These are phyloP conservation scores for Probosciger aterrimus DNA, from an alignment of 2,113 vertebrate species.

Conservation along the genomic window DNA sequence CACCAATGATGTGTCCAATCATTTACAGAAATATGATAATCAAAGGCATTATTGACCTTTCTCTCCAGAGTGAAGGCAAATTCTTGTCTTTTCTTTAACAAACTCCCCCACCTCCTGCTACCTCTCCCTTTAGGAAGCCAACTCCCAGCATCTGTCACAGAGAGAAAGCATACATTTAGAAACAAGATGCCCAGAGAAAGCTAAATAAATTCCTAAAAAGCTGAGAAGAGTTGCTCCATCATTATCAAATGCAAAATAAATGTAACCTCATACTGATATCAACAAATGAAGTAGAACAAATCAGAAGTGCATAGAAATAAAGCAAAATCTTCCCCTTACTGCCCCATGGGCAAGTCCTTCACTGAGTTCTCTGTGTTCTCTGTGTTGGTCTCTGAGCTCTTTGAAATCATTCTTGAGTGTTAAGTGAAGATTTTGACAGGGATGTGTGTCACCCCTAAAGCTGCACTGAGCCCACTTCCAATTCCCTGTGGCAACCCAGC, in stretches of 20 bases:
- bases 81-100: not conserved
- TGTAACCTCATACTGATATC: not conserved
- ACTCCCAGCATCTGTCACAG: not conserved
- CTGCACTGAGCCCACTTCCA: not conserved
- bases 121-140: not conserved
- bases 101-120: not conserved
- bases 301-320: not conserved
- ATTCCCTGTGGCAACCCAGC: not conserved
- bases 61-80: not conserved
- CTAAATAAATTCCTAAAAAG: not conserved
- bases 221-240: not conserved
- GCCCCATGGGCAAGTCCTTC: not conserved
- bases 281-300: not conserved
- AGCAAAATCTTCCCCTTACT: not conserved
- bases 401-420: not conserved
- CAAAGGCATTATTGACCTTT: not conserved
- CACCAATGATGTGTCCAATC: not conserved
- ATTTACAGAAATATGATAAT: not conserved
- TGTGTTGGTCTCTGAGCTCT: not conserved
- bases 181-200: not conserved
- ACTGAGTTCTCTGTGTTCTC: not conserved
- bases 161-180: not conserved
- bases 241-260: not conserved
- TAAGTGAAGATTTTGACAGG: not conserved
- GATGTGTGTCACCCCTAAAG: accelerated